A percentile compares a stretch with the other conserved stretches of the same genome.
Conservation (phyloP, 2,888 invertebrate species). For the Erannis defoliaria region DNA sequence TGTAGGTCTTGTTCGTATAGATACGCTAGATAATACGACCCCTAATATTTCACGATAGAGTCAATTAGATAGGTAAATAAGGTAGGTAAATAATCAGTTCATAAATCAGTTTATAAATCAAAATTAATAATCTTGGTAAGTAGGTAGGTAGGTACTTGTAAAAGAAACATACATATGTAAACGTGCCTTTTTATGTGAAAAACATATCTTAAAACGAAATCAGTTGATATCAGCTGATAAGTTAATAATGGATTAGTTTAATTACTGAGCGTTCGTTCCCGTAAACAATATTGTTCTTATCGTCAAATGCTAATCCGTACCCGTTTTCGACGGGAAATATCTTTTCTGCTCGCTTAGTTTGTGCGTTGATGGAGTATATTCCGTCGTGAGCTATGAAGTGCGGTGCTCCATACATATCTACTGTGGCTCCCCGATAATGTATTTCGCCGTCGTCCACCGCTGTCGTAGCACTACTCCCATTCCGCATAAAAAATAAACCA, state of each 20-base stretch:
- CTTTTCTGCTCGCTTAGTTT: conserved; percentile 52
- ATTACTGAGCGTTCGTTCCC: conserved; percentile 66
- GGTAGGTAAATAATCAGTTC: conserved; percentile 3
- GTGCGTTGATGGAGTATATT: conserved; percentile 59
- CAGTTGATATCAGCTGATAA: conserved; percentile 16
- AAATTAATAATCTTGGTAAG: conserved; percentile 4
- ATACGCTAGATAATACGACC: conserved; percentile 2
- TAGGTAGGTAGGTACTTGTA: neutral
- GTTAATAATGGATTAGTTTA: conserved; percentile 50
- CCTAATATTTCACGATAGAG: conserved; percentile 14
- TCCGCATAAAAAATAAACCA: conserved; percentile 58
- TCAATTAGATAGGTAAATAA: conserved; percentile 9
- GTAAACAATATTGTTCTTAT: conserved; percentile 65
- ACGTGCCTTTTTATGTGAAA: conserved; percentile 9
- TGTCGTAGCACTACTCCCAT: conserved; percentile 49
- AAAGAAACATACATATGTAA: conserved; percentile 4
- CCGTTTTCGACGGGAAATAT: conserved; percentile 58
- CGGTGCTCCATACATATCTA: conserved; percentile 56
- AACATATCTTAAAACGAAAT: neutral
- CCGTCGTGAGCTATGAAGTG: conserved; percentile 65
- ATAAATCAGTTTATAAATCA: conserved; percentile 10
- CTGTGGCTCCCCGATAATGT: conserved; percentile 61
- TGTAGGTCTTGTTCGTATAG: neutral
- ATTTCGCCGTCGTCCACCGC: conserved; percentile 53
- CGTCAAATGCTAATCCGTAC: conserved; percentile 68